These are phyloP conservation scores for Ranitomeya variabilis DNA, from an alignment of 2,113 vertebrate species.

Conservation along the genomic window DNA sequence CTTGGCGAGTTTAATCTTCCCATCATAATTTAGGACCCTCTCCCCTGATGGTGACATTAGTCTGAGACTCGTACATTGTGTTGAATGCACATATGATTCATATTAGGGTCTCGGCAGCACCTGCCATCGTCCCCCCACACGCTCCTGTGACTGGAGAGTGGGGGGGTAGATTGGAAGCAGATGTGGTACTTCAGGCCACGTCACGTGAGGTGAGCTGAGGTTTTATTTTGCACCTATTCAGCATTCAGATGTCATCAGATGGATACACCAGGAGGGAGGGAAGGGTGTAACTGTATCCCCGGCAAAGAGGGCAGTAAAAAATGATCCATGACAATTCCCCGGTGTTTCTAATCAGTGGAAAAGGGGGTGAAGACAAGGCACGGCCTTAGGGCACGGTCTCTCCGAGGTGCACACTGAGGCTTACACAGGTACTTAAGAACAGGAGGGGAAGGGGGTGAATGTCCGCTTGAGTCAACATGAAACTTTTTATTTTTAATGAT, in stretches of 20 bases:
- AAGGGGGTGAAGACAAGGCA: background rate
- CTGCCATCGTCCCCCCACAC: conserved; percentile 35
- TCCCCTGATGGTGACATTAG: background rate
- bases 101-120: conserved; percentile 39
- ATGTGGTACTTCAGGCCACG: conserved; percentile 1
- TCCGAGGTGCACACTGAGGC: background rate
- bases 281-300: background rate
- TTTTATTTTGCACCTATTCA: conserved; percentile 41
- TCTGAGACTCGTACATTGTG: background rate
- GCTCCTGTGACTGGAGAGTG: background rate
- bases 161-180: conserved; percentile 41
- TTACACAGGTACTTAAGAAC: background rate
- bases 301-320: background rate
- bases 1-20: conserved; percentile 16
- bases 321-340: background rate
- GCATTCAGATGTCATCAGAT: background rate
- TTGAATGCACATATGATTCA: conserved; percentile 40
- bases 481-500: background rate
- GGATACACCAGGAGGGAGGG: background rate
- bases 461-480: background rate
- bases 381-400: background rate
- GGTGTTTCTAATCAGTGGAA: background rate
- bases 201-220: conserved; percentile 42
- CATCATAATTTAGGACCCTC: conserved; percentile 18
- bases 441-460: background rate